Conservation (phyloP, 2,797 vertebrate genomes). For the Acipenser transmontanus region DNA sequence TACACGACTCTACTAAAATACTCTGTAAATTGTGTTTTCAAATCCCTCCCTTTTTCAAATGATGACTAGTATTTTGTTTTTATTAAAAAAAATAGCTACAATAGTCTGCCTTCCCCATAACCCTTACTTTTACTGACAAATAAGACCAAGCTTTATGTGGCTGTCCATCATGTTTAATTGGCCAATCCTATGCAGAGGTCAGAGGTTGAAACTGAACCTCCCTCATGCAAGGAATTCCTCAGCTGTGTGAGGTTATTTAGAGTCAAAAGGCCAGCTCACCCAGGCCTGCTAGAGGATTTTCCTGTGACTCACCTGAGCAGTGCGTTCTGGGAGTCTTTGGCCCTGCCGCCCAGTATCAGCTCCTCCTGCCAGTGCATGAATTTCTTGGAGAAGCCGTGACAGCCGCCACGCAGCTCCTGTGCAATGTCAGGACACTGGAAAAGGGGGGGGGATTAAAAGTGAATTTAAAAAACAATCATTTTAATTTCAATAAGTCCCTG, state of each 20-base stretch:
- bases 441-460: not conserved
- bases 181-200: slow-evolving; percentile 42
- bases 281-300: not conserved
- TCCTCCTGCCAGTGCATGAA: slow-evolving; percentile 99
- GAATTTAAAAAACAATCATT: not conserved
- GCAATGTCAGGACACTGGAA: slow-evolving; percentile 75
- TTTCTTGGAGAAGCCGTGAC: slow-evolving; percentile 92
- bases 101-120: too few species aligned
- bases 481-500: not conserved
- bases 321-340: slow-evolving; percentile 73
- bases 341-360: slow-evolving; percentile 82
- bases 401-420: slow-evolving; percentile 77
- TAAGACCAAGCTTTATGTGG: slow-evolving; percentile 37
- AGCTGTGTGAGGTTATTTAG: slow-evolving; percentile 49
- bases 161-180: slow-evolving; percentile 60
- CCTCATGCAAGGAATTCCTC: slow-evolving; percentile 45
- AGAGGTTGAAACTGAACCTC: slow-evolving; percentile 49
- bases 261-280: slow-evolving; percentile 36
- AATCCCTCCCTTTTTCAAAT: not conserved
- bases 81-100: too few species aligned
- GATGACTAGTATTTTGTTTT: too few species aligned
- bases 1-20: slow-evolving; percentile 13
- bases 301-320: slow-evolving; percentile 73
- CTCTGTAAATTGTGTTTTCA: not conserved
- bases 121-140: slow-evolving; percentile 21